These are phyloP conservation scores for Tetranychus piercei DNA, from an alignment of 2,888 invertebrate species.

Conservation along the genomic window DNA sequence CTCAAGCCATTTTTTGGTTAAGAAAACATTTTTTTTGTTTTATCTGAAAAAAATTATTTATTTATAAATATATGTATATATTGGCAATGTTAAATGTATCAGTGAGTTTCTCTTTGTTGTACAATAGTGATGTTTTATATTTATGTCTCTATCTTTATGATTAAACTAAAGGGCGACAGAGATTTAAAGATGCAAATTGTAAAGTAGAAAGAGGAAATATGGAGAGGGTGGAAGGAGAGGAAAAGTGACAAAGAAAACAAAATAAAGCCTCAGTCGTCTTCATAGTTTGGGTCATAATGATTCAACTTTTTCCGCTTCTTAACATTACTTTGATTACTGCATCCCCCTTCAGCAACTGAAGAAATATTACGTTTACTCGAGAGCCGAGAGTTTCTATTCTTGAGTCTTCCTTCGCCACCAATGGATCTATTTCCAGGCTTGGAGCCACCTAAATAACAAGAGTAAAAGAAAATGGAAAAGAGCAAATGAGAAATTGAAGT, in stretches of 20 bases:
- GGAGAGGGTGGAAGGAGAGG: neutral
- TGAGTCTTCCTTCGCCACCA: neutral
- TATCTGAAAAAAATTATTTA: neutral
- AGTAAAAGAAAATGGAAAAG: too few species aligned
- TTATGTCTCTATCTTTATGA: neutral
- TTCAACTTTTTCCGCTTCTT: neutral
- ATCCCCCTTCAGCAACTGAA: neutral
- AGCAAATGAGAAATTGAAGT: neutral
- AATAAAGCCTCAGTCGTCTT: neutral
- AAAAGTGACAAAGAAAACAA: neutral
- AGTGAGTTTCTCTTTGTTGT: neutral
- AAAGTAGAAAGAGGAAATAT: neutral
- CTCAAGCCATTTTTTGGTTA: neutral
- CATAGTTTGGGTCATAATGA: neutral
- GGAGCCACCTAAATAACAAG: neutral
- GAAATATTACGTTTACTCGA: neutral
- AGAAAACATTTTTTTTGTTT: neutral
- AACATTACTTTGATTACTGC: neutral
- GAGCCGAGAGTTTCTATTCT: neutral
- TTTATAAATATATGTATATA: neutral
- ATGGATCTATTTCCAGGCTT: neutral
- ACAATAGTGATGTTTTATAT: neutral
- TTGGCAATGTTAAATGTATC: constrained; percentile 1
- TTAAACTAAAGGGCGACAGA: neutral
- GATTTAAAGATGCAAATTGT: neutral